Conservation (phyloP, 2,888 invertebrate species). For the Monochamus alternatus region DNA sequence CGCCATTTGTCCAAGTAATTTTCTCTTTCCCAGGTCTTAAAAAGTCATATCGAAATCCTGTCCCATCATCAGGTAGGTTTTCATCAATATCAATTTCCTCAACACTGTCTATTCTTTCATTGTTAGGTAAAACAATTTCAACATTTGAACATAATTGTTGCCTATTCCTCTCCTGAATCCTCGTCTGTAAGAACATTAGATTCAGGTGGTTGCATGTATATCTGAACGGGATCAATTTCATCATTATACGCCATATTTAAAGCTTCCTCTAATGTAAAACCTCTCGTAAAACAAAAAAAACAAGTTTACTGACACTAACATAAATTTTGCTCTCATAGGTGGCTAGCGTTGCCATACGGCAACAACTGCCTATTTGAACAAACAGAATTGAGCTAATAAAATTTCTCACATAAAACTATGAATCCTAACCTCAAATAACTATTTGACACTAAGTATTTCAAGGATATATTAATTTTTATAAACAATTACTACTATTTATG, state of each 20-base stretch:
- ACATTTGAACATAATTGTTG: constrained; percentile 10
- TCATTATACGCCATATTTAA: constrained; percentile 15
- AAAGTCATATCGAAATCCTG: neutral
- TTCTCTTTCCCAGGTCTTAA: constrained; percentile 24
- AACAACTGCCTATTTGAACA: too few species aligned
- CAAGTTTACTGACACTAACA: too few species aligned
- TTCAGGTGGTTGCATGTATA: constrained; percentile 27
- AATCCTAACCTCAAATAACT: too few species aligned
- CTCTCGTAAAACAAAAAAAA: too few species aligned
- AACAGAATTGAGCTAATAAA: too few species aligned
- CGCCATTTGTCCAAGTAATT: constrained; percentile 31
- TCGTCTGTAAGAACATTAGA: constrained; percentile 32
- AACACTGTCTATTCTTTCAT: constrained; percentile 1
- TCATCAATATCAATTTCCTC: neutral
- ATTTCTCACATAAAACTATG: too few species aligned
- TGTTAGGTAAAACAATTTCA: constrained; percentile 7
- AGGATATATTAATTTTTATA: too few species aligned
- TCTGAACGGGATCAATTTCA: constrained; percentile 20
- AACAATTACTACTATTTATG: too few species aligned
- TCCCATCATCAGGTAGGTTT: neutral
- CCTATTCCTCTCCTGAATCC: constrained; percentile 33
- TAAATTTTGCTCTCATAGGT: too few species aligned
- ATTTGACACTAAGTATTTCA: too few species aligned
- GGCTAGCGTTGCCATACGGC: too few species aligned
- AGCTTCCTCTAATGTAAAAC: too few species aligned